Base-by-base conservation (phyloP, 2,888 invertebrate genomes). In the Palloptera scutellata region DNA sequence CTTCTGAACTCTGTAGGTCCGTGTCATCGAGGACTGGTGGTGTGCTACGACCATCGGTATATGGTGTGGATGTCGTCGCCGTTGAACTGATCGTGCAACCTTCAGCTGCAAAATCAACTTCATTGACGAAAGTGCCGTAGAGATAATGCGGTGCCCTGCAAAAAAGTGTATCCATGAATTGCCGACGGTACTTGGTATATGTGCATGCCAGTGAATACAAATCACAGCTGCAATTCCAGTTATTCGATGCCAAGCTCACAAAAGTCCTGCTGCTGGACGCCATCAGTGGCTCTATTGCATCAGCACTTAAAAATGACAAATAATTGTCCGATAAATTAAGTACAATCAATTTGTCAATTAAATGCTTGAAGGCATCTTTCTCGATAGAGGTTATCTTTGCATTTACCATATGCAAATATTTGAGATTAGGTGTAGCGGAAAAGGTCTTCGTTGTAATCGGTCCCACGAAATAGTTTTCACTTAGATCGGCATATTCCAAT, bases 191-290 rank as follows among this genome's bases (percentile, higher is more conserved):
- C 0, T 55, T 45, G 0, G 53, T 42, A 48, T 77, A 81, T 43
- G 76, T 72, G 0, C 70, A n/a, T 1, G 74, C 66, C 4, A 83
- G 48, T 0, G 73, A 66, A 3, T 64, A 52, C 2, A 83, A 59
- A 0, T 75, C 19, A 40, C 83, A 82, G 64, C 78, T 69, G 61
- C 83, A 83, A 2, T 67, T 11, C 82, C 81, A 83, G 6, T 74
- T 69, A 62, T 83, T 83, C 0, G 75, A 73, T 2, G 77, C 71
- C 4, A 82, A 41, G 19, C 77, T 78, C 1, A 81, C 20, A 6
- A 77, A 66, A 0, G 72, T 58, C 1, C 41, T 53, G 1, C 61
- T 65, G 15, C 52, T 43, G 0, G 54, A 20, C 1, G 8, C 6
- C 6, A 80, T 65, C 20, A 79, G 54, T 1, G 73, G 69, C 3